Conservation (phyloP, 2,888 invertebrate species). For the Acheta domesticus region DNA sequence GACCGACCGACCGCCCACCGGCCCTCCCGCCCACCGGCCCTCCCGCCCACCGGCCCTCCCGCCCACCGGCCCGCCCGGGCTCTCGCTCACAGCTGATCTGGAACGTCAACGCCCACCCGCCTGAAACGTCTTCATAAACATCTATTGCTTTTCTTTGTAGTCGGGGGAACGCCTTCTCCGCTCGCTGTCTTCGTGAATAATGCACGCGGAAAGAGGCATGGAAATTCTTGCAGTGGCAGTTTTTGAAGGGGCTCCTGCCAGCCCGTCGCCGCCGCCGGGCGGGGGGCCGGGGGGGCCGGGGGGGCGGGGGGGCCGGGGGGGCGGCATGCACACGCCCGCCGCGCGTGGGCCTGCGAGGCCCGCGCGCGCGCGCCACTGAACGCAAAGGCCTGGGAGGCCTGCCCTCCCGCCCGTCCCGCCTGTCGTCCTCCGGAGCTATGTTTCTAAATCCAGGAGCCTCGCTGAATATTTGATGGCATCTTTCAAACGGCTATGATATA, state of each 20-base stretch:
- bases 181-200: neutral
- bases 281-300: neutral
- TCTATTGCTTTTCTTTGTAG: constrained; percentile 18
- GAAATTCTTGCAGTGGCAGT: neutral
- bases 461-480: constrained; percentile 18
- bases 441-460: constrained; percentile 7
- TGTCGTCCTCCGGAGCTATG: neutral
- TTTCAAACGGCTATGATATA: constrained; percentile 18
- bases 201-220: neutral
- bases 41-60: neutral
- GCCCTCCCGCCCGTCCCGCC: neutral
- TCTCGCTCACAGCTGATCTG: neutral
- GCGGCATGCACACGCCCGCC: too few species aligned
- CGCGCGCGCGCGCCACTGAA: too few species aligned
- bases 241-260: neutral
- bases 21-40: too few species aligned
- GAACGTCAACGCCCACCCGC: neutral
- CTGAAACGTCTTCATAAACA: constrained; percentile 11
- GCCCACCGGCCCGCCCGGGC: neutral
- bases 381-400: neutral
- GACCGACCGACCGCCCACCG: too few species aligned
- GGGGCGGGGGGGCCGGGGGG: neutral
- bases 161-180: neutral
- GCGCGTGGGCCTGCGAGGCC: too few species aligned
- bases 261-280: neutral